Evolutionary conservation across 2,797 vertebrate genomes (phyloP), one percentile per base, ranked within the genome.

Genomic region (Pygocentrus nattereri): DNA sequence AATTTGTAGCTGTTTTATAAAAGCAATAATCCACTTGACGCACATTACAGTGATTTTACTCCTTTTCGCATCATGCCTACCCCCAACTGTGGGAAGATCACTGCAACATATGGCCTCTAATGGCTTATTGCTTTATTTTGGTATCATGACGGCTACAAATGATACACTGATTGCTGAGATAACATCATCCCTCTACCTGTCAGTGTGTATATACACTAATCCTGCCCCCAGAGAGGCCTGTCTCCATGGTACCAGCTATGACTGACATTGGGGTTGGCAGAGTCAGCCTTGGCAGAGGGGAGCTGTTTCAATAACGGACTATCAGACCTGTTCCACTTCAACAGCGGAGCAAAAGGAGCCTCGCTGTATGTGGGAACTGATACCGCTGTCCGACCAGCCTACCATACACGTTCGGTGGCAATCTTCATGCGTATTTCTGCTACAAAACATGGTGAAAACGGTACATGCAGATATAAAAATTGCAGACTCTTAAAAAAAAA

Each of bases 241-340:
- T 87, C 73, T 38, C 67, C 62, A 77, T 74, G 54, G 72, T 21
- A 1, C 58, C 23, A 10, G 5, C 52, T 15, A 18, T 83, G 85
- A 87, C 19, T 87, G 86, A 83, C 83, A 81, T 23, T 34, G 27
- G 75, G 61, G 41, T 69, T 78, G 54, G 44, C 27, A 44, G 4
- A 30, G 65, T 61, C 25, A 38, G 74, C 64, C 44, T 23, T 67
- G 70, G 70, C 49, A 58, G 54, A n/a, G 69, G 58, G 65, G 72
- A 38, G 85, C 12, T 38, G 19, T 72, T 82, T 72, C 76, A 67
- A 30, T 15, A 54, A 23, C 61, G 31, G 19, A 82, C 74, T 38
- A 76, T 71, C 72, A n/a, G 44, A 18, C 50, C 59, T 76, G 59
- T 10, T 79, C 56, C 68, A 61, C 64, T 74, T 56, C 62, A 74